Evolutionary conservation across 2,113 vertebrate species (phyloP), one percentile per base, ranked within the genome.

Genomic region (Onychostoma macrolepis): DNA sequence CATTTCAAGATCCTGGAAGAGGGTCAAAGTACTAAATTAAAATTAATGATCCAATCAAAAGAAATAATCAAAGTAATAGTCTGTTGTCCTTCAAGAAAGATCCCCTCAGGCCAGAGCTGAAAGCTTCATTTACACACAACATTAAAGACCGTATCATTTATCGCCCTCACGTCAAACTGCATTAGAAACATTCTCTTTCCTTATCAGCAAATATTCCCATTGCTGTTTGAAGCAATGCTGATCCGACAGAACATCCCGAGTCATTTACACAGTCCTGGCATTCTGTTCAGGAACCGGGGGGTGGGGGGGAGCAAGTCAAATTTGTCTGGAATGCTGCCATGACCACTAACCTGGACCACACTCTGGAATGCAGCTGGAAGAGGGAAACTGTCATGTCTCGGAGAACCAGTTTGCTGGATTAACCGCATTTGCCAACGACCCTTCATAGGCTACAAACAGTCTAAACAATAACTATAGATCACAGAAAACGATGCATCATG

Each of bases 291-390:
- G 67, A 89, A 86, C 50, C 33, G 4, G 8, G 30, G n/a, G 41
- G 19, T n/a, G n/a, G n/a, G 13, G 13, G 4, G 9, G 87, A 87
- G 41, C 85, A 75, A 77, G 85, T 89, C 88, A 89, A 82, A 74
- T 65, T 43, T 30, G 80, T 76, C 65, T 77, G 82, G 85, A 87
- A 74, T 74, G 10, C 36, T 41, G 71, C 71, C 71, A 74, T 41
- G 71, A 74, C 71, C 71, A 12, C 36, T 74, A 74, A 10, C 4
- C 36, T n/a, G 41, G 36, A n/a, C 4, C 24, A 41, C 36, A 74
- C 36, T 41, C 21, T 4, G 10, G 21, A 74, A 72, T 41, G 36
- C 2, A 0, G 0, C 15, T n/a, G 36, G 10, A 24, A 74, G 10
- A 33, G 11, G 5, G 36, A 74, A 74, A 74, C 36, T 28, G 48